Conservation (phyloP, 2,888 invertebrate genomes). For the Drosophila hamatofila region DNA sequence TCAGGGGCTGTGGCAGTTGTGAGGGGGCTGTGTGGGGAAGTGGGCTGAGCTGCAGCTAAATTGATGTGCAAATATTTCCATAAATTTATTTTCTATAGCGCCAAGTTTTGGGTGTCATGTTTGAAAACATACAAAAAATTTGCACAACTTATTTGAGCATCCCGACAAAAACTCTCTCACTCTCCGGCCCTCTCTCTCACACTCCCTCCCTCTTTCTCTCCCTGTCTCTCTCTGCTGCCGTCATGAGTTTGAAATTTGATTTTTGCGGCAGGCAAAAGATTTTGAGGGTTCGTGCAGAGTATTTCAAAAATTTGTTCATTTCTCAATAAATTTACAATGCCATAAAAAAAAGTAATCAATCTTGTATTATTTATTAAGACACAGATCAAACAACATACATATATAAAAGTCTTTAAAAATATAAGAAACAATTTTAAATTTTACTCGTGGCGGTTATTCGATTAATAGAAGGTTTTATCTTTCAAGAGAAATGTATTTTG, state of each 20-base stretch:
- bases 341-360: conserved; percentile 4
- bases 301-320: conserved; percentile 2
- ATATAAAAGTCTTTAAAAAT: not conserved
- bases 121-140: conserved; percentile 65
- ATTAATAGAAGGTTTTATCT: not conserved
- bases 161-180: conserved; percentile 5
- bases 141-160: conserved; percentile 49
- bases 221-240: not conserved
- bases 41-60: conserved; percentile 39
- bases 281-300: not conserved
- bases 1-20: not conserved
- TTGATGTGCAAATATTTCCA: conserved; percentile 80
- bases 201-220: not conserved
- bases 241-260: conserved; percentile 31
- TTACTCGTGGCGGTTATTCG: not conserved
- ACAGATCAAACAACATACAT: not conserved
- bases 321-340: not conserved
- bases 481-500: not conserved
- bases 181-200: not conserved
- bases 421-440: not conserved
- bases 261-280: conserved; percentile 10
- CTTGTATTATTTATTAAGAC: not conserved
- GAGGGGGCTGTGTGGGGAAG: not conserved
- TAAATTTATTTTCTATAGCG: conserved; percentile 70
- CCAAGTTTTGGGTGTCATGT: conserved; percentile 76